These are phyloP conservation scores for Cebidichthys violaceus DNA, from an alignment of 2,113 vertebrate species.

Conservation along the genomic window DNA sequence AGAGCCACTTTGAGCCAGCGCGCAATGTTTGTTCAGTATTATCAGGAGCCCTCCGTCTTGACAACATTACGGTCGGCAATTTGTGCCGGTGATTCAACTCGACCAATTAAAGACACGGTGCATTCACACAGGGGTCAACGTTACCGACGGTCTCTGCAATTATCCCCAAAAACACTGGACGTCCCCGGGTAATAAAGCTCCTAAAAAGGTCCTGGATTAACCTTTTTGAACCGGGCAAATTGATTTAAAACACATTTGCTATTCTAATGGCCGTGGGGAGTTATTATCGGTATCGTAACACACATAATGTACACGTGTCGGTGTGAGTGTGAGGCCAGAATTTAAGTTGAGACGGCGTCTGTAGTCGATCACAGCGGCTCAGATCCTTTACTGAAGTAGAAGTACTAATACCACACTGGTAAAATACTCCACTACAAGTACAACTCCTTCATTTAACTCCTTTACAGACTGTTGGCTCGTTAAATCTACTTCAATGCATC, in stretches of 20 bases:
- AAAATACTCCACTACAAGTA: not conserved
- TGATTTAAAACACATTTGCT: slow-evolving; percentile 33
- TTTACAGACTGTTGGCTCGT: not conserved
- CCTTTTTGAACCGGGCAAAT: slow-evolving; percentile 10
- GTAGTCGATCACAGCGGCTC: slow-evolving; percentile 5
- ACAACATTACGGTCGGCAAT: not conserved
- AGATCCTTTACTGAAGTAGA: not conserved
- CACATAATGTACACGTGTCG: not conserved
- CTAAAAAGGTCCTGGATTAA: slow-evolving; percentile 16
- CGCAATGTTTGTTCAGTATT: not conserved
- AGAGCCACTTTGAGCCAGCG: not conserved
- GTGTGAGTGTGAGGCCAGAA: not conserved
- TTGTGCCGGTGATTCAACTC: slow-evolving; percentile 16
- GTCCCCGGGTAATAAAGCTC: not conserved
- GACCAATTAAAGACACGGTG: slow-evolving; percentile 12
- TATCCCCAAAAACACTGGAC: slow-evolving; percentile 43
- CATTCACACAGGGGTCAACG: slow-evolving; percentile 12
- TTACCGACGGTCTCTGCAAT: slow-evolving; percentile 17
- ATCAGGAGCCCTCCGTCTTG: slow-evolving; percentile 23
- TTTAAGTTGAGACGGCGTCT: not conserved
- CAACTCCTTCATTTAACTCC: not conserved
- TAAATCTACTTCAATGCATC: not conserved
- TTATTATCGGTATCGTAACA: not conserved
- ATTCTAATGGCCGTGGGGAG: slow-evolving; percentile 2
- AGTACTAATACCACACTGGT: not conserved